These are phyloP conservation scores for Cyprinella venusta DNA, from an alignment of 2,797 vertebrate species.

Conservation along the genomic window DNA sequence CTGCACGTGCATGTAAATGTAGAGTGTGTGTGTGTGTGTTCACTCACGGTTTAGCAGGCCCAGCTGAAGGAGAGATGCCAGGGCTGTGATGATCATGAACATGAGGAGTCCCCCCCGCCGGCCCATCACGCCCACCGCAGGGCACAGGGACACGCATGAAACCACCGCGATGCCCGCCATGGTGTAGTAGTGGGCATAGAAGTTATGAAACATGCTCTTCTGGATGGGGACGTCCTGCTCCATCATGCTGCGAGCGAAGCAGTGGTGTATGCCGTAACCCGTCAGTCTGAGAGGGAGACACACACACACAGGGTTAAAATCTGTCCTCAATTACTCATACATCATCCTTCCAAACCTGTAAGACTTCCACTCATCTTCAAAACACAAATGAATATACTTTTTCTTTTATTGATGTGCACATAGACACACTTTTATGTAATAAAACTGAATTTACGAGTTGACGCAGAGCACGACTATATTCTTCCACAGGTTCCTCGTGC, in stretches of 20 bases:
- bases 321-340: neutral
- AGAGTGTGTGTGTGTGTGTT: slow-evolving; percentile 12
- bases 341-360: neutral
- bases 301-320: slow-evolving; percentile 3
- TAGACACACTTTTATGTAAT: too few relatives aligned
- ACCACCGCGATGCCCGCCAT: slow-evolving; percentile 92
- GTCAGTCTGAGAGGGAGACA: slow-evolving; percentile 82
- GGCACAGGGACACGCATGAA: slow-evolving; percentile 91
- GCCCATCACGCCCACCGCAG: slow-evolving; percentile 89
- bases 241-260: slow-evolving; percentile 97
- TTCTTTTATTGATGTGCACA: neutral
- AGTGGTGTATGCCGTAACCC: slow-evolving; percentile 96
- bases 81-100: slow-evolving; percentile 96
- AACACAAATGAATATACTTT: neutral
- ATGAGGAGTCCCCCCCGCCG: slow-evolving; percentile 93
- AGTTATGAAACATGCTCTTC: slow-evolving; percentile 87
- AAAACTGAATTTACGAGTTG: slow-evolving; percentile 88
- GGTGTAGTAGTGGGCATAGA: slow-evolving; percentile 94
- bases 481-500: slow-evolving; percentile 96
- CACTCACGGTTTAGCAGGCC: slow-evolving; percentile 95
- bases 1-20: neutral
- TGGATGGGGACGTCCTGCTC: slow-evolving; percentile 75
- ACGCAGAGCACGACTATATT: slow-evolving; percentile 97
- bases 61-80: slow-evolving; percentile 93
- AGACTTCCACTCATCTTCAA: neutral